A percentile compares a stretch with the other conserved stretches of the same genome.
phyloP scores from a whole-genome alignment of 2,797 vertebrate species.

The Sternarchorhynchus goeldii region DNA sequence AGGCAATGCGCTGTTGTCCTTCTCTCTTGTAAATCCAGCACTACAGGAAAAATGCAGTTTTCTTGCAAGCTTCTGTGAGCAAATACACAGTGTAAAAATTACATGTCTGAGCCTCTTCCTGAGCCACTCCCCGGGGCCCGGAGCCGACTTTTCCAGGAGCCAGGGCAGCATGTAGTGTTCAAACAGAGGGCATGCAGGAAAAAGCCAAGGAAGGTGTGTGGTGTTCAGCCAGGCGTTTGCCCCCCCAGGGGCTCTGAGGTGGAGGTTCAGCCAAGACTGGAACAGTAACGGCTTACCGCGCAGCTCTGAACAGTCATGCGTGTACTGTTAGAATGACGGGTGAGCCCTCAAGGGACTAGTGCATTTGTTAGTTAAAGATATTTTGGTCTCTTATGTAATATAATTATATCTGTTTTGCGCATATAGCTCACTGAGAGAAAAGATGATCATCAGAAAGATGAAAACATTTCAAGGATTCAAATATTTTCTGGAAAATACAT shows the following conservation, averaged over 20 bases:
- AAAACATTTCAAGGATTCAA: no score
- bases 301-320: neutral
- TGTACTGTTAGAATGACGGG: neutral
- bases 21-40: neutral
- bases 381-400: no score
- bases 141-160: no score
- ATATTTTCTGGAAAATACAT: no score
- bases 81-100: neutral
- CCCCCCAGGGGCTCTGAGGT: neutral
- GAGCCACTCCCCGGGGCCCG: neutral
- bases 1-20: neutral
- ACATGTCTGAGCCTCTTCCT: neutral
- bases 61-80: neutral
- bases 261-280: neutral
- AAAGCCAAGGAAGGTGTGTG: neutral
- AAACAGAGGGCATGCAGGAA: no score
- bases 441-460: no score
- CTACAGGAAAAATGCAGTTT: neutral
- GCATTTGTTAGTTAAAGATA: neutral
- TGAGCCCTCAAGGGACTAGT: neutral
- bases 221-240: constrained; percentile 3
- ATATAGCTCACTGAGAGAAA: no score
- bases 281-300: neutral
- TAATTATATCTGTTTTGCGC: no score
- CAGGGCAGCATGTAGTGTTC: no score